These are phyloP conservation scores for Drosophila leonis DNA, from an alignment of 2,888 invertebrate genomes.

Conservation along the genomic window DNA sequence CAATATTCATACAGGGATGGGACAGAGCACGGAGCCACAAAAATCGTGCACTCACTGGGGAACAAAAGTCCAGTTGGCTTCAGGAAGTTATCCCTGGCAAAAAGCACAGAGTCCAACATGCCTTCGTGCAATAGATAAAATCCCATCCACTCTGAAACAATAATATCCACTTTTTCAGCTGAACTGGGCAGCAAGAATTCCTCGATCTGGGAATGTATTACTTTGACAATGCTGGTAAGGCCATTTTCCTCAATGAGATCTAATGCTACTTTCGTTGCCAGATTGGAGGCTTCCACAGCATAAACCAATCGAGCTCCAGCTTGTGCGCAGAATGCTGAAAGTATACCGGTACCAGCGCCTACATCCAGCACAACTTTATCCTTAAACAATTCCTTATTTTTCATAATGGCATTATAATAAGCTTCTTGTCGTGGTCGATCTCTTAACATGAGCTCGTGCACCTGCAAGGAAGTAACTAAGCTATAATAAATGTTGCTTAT, in stretches of 20 bases:
- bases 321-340: constrained; percentile 94
- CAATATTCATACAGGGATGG: constrained; percentile 91
- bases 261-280: constrained; percentile 88
- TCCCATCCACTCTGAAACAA: constrained; percentile 99
- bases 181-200: constrained; percentile 88
- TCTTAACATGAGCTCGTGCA: constrained; percentile 92
- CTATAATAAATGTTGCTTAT: neutral
- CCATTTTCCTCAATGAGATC: constrained; percentile 90
- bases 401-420: constrained; percentile 92
- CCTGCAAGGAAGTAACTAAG: constrained; percentile 86
- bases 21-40: constrained; percentile 86
- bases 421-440: constrained; percentile 91
- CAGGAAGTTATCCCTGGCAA: constrained; percentile 92
- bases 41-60: constrained; percentile 89
- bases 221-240: constrained; percentile 88
- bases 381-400: constrained; percentile 88
- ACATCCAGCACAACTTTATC: constrained; percentile 94
- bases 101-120: constrained; percentile 96
- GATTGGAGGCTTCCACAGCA: constrained; percentile 92
- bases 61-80: constrained; percentile 91
- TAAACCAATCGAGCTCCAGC: constrained; percentile 96
- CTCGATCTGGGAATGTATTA: constrained; percentile 85
- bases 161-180: constrained; percentile 92
- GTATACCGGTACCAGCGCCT: constrained; percentile 94
- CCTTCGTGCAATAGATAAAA: constrained; percentile 97